phyloP scores from a whole-genome alignment of 2,888 invertebrate species.

The Campaea margaritaria region DNA sequence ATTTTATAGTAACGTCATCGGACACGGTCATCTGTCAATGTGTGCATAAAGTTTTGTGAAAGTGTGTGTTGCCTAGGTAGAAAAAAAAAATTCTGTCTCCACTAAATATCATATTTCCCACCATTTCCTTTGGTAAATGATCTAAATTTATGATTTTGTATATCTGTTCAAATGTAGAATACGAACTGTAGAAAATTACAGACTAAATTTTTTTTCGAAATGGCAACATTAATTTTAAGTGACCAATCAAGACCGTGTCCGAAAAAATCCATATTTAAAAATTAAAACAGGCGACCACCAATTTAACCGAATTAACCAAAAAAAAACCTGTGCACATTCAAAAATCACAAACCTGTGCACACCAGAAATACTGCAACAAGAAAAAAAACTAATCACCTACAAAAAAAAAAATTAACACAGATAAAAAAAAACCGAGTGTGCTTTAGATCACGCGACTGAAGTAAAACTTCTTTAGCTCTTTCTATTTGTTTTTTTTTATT shows the following conservation, averaged over 20 bases:
- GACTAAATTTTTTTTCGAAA: constrained; percentile 2
- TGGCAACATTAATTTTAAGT: constrained; percentile 8
- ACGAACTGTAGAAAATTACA: background rate
- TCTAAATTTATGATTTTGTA: too few species aligned
- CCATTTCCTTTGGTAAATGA: too few species aligned
- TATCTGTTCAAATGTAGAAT: too few species aligned
- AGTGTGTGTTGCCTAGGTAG: constrained; percentile 4
- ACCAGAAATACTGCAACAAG: too few species aligned
- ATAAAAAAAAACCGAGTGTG: too few species aligned
- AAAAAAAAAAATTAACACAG: background rate
- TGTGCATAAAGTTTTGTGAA: constrained; percentile 21
- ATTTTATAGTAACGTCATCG: background rate
- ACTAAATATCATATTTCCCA: background rate
- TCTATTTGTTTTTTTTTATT: too few species aligned
- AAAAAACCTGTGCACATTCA: too few species aligned
- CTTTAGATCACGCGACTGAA: too few species aligned
- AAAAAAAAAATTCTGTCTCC: background rate
- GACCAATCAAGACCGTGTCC: constrained; percentile 32
- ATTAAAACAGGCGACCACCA: background rate
- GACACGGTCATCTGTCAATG: constrained; percentile 26
- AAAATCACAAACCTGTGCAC: too few species aligned
- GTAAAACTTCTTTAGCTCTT: too few species aligned
- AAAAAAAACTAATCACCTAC: background rate
- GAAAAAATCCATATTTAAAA: constrained; percentile 8
- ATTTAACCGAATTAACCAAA: background rate